Evolutionary conservation across 2,888 invertebrate species (phyloP).

Genomic region (Aleiodes testaceus): DNA sequence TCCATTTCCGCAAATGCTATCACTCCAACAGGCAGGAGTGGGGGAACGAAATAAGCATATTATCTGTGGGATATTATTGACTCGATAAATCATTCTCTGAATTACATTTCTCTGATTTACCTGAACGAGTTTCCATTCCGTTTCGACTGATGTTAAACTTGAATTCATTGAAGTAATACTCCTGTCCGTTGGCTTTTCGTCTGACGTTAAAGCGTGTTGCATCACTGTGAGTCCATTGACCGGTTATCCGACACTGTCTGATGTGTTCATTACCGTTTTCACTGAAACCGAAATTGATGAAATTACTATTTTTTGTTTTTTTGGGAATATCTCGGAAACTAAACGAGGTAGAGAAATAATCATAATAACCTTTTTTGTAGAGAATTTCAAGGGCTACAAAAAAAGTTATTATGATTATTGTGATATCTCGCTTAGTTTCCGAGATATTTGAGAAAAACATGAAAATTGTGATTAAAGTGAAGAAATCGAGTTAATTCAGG

Average conservation of each 20-base stretch:
- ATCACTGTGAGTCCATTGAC: slow-evolving; percentile 1
- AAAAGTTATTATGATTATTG: no score
- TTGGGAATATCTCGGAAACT: no score
- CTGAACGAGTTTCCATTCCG: slow-evolving; percentile 23
- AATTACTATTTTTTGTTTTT: no score
- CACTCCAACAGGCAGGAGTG: background rate
- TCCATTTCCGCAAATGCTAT: slow-evolving; percentile 23
- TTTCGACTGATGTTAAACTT: slow-evolving; percentile 11
- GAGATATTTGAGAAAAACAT: no score
- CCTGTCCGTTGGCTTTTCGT: background rate
- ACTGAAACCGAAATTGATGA: background rate
- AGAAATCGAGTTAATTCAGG: no score
- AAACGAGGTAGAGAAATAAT: no score
- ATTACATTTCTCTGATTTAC: slow-evolving; percentile 30
- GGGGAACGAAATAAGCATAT: slow-evolving; percentile 13
- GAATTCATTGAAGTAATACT: background rate
- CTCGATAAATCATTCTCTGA: slow-evolving; percentile 24
- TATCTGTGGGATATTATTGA: slow-evolving; percentile 25
- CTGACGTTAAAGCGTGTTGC: slow-evolving; percentile 7
- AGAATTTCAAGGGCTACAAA: no score
- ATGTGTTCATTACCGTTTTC: slow-evolving; percentile 36
- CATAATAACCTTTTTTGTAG: no score
- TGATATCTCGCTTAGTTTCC: no score
- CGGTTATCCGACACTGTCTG: background rate
- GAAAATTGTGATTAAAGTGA: no score